Percentiles rank a stretch among this genome's conserved stretches.
Evolutionary conservation across 2,888 invertebrate genomes (phyloP).

Genomic region (Dione vanillae): DNA sequence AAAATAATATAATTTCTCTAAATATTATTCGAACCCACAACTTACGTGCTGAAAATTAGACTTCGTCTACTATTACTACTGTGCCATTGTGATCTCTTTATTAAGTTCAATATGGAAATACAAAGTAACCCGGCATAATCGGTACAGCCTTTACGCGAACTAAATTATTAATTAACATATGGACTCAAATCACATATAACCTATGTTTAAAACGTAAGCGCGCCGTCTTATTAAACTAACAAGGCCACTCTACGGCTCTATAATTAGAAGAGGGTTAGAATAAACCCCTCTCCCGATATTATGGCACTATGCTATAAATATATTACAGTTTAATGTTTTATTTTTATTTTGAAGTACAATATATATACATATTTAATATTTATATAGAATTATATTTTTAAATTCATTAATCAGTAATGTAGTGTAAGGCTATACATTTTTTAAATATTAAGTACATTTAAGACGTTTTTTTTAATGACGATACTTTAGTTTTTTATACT

Average conservation of each 20-base stretch:
- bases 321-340: neutral
- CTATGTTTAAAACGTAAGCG: constrained; percentile 38
- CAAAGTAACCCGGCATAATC: neutral
- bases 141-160: neutral
- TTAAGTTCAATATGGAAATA: neutral
- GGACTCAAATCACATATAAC: constrained; percentile 28
- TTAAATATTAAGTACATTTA: too few species aligned
- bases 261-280: constrained; percentile 29
- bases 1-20: neutral
- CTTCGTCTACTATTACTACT: too few species aligned
- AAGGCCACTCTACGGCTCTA: constrained; percentile 21
- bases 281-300: neutral
- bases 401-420: too few species aligned
- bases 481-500: too few species aligned
- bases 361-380: too few species aligned
- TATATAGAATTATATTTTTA: too few species aligned
- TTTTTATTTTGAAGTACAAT: too few species aligned
- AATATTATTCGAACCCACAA: neutral
- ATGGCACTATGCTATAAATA: neutral
- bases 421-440: too few species aligned
- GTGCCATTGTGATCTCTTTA: neutral
- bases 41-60: too few species aligned
- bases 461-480: too few species aligned
- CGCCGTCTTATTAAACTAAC: constrained; percentile 38
- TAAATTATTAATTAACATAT: constrained; percentile 30